Conservation (phyloP, 30 jellyfish, hydroid and myxozoan genomes). For the Turritopsis rubra region DNA sequence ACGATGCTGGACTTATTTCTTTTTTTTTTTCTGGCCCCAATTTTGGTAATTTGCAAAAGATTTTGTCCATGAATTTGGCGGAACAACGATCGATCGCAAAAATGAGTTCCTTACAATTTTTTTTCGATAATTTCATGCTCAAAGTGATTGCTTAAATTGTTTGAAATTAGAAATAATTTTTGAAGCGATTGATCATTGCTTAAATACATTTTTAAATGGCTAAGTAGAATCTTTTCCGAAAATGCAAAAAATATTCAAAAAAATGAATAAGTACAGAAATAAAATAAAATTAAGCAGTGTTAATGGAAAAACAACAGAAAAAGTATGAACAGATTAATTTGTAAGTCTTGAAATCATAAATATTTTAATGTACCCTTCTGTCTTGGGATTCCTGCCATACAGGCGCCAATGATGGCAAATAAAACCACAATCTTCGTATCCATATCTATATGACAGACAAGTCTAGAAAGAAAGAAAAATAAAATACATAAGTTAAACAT, state of each 20-base stretch:
- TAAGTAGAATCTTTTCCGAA: no score
- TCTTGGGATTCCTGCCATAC: constrained; percentile 56
- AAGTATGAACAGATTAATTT: background rate
- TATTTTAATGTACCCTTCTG: constrained; percentile 28
- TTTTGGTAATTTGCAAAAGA: no score
- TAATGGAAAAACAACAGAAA: background rate
- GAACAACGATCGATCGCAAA: background rate
- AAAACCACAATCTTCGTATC: constrained; percentile 33
- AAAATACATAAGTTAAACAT: background rate
- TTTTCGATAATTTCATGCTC: background rate
- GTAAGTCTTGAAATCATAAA: background rate
- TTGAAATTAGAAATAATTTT: no score
- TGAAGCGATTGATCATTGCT: background rate
- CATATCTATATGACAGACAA: constrained; percentile 21
- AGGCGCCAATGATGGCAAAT: constrained; percentile 45
- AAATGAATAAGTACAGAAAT: no score
- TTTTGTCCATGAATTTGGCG: no score
- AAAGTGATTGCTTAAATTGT: background rate
- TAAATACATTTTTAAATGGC: no score
- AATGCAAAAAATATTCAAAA: background rate
- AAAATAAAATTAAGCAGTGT: no score
- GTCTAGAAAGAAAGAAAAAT: background rate
- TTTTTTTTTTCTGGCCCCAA: no score
- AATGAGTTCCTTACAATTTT: background rate
- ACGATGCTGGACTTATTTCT: no score